phyloP scores from a whole-genome alignment of 2,797 vertebrate genomes.

The Galagoides demidoff region DNA sequence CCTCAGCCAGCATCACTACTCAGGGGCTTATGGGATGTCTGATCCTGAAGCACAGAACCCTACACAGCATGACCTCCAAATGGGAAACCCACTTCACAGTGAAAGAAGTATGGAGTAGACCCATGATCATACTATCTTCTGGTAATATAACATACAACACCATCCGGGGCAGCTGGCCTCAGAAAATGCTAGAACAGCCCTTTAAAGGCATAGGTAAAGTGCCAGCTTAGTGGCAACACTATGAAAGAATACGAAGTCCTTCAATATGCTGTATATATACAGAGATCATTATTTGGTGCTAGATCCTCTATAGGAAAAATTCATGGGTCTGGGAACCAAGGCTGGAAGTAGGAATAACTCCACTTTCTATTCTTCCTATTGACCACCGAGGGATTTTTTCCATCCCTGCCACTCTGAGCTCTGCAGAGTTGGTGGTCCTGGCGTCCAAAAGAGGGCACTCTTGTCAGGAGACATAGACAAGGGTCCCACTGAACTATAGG shows the following conservation, averaged over 20 bases:
- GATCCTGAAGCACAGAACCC: neutral
- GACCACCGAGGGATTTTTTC: neutral
- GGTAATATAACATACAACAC: neutral
- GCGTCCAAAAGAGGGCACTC: neutral
- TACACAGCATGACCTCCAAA: neutral
- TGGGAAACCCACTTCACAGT: neutral
- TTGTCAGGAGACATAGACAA: neutral
- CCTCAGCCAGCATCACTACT: neutral
- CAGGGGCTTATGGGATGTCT: neutral
- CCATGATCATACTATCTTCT: neutral
- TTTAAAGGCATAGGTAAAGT: neutral
- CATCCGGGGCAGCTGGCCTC: neutral
- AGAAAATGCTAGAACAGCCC: neutral
- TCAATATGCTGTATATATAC: neutral
- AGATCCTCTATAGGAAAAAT: neutral
- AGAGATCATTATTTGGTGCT: neutral
- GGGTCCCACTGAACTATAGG: neutral
- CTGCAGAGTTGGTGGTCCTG: slow-evolving; percentile 12
- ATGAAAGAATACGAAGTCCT: neutral
- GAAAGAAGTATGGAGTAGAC: neutral
- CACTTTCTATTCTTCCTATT: neutral
- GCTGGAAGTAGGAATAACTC: neutral
- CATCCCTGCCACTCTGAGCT: neutral
- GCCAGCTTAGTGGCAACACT: neutral
- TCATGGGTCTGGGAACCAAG: neutral